Evolutionary conservation across 2,113 vertebrate species (phyloP).

Genomic region (Siniperca knerii): DNA sequence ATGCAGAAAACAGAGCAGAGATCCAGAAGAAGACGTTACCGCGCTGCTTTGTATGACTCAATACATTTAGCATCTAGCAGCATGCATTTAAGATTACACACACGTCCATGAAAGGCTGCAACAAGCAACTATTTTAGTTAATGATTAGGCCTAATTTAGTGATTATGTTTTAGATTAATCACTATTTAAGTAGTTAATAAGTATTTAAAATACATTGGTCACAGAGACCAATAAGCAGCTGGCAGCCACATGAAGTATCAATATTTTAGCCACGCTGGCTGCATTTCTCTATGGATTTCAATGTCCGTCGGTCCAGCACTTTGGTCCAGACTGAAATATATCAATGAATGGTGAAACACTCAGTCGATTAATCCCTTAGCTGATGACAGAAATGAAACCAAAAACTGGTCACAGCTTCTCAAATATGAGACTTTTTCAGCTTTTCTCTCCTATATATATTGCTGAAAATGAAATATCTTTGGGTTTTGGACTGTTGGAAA

Average conservation of each 20-base stretch:
- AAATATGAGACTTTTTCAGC: neutral
- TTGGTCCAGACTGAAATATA: neutral
- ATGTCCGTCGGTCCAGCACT: neutral
- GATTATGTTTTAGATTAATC: neutral
- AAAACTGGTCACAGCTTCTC: neutral
- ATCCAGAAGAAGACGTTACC: neutral
- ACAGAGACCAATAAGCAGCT: neutral
- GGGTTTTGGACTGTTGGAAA: neutral
- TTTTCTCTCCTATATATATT: neutral
- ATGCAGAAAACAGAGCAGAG: slow-evolving; percentile 18
- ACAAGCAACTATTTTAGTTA: neutral
- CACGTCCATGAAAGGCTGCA: neutral
- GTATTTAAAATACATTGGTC: neutral
- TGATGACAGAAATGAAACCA: neutral
- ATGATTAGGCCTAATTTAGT: neutral
- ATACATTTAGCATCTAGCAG: neutral
- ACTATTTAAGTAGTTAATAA: too few species aligned
- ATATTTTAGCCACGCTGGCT: neutral
- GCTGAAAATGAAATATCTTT: neutral
- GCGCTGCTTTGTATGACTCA: neutral
- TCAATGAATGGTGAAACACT: neutral
- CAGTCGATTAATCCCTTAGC: too few species aligned
- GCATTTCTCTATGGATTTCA: neutral
- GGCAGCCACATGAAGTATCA: neutral
- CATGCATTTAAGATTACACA: neutral